These are phyloP conservation scores for Gambelia wislizenii DNA, from an alignment of 2,797 vertebrate genomes.

Conservation along the genomic window DNA sequence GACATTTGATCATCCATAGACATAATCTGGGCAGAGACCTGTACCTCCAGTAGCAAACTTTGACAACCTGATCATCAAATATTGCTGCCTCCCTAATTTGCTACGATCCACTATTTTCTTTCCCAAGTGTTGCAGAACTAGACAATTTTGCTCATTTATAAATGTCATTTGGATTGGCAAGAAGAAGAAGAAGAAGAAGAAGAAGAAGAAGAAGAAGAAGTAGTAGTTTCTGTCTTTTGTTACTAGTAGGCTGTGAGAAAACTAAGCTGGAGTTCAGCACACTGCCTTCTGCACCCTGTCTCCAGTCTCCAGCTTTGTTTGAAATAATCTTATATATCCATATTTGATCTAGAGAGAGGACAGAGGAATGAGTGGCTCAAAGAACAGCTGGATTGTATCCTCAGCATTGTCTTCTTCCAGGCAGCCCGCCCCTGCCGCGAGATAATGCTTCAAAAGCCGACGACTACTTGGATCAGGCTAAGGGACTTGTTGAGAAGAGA, in stretches of 20 bases:
- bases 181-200: too few relatives aligned
- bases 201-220: too few relatives aligned
- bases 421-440: conserved; percentile 46
- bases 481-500: conserved; percentile 47
- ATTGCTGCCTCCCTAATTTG: not conserved
- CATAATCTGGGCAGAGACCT: not conserved
- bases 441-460: conserved; percentile 63
- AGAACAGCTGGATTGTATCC: conserved; percentile 34
- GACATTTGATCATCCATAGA: not conserved
- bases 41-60: not conserved
- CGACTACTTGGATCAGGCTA: conserved; percentile 58
- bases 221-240: not conserved
- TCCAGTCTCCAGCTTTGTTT: not conserved
- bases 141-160: conserved; percentile 62
- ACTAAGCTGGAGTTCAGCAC: conserved; percentile 31
- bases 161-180: conserved; percentile 40
- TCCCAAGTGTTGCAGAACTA: not conserved
- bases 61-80: not conserved
- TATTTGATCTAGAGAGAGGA: conserved; percentile 49
- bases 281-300: conserved; percentile 25
- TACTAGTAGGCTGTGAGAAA: not conserved
- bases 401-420: conserved; percentile 57
- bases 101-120: not conserved
- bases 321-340: conserved; percentile 37
- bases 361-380: conserved; percentile 48